A percentile compares a stretch with the other conserved stretches of the same genome.
These are phyloP conservation scores for Arnoldichthys spilopterus DNA, from an alignment of 2,797 vertebrate species.

Conservation along the genomic window DNA sequence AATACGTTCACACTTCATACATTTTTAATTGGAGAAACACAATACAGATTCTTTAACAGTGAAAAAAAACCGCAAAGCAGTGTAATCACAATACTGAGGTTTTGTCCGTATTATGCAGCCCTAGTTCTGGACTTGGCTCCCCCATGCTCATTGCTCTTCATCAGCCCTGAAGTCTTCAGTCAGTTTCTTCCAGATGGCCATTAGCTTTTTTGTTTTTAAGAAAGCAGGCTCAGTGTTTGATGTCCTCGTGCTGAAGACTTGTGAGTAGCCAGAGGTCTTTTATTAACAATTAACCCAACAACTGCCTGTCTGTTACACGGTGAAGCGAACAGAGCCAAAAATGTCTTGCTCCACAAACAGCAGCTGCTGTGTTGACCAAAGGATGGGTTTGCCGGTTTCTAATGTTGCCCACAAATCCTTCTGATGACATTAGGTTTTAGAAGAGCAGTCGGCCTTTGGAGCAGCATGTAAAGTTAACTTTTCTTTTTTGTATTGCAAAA, in stretches of 20 bases:
- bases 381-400: not conserved
- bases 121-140: not conserved
- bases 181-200: not conserved
- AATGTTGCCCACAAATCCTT: not conserved
- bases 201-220: not conserved
- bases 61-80: no score
- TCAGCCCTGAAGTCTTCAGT: not conserved
- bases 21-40: no score
- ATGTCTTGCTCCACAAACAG: not conserved
- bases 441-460: constrained; percentile 34
- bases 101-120: no score
- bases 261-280: constrained; percentile 5
- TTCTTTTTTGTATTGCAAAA: not conserved
- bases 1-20: no score
- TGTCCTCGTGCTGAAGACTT: not conserved
- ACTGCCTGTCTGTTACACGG: not conserved
- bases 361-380: constrained; percentile 9
- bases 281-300: constrained; percentile 10
- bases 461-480: not conserved
- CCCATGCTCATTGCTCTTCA: not conserved
- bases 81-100: no score
- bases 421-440: not conserved
- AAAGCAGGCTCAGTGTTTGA: not conserved
- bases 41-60: no score
- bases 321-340: not conserved